Percentiles rank a stretch among this genome's conserved stretches.
Conservation (phyloP, 1,140 invertebrate genomes). For the Araneus ventricosus region DNA sequence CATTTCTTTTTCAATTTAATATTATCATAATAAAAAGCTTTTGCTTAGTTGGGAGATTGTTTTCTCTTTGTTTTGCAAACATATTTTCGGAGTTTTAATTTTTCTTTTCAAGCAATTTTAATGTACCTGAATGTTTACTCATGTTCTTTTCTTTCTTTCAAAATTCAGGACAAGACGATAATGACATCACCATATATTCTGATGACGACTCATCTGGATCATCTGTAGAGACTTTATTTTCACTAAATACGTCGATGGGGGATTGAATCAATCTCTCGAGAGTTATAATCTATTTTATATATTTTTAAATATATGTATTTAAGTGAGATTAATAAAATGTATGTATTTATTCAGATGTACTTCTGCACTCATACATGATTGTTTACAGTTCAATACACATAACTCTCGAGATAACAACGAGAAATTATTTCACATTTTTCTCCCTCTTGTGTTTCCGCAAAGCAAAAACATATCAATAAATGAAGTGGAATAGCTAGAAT, state of each 20-base stretch:
- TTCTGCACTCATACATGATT: neutral
- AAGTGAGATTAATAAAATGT: slow-evolving; percentile 32
- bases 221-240: slow-evolving; percentile 33
- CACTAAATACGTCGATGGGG: neutral
- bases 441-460: too few species aligned
- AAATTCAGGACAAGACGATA: neutral
- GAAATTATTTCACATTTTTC: too few species aligned
- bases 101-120: neutral
- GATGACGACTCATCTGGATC: neutral
- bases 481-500: too few species aligned
- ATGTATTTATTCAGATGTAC: neutral
- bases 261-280: neutral
- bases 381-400: too few species aligned
- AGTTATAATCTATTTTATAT: neutral
- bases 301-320: slow-evolving; percentile 25
- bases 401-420: too few species aligned
- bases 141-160: neutral
- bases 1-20: too few species aligned
- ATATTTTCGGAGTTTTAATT: neutral
- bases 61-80: too few species aligned
- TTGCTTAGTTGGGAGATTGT: too few species aligned
- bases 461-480: too few species aligned
- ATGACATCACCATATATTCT: neutral
- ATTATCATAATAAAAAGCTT: too few species aligned
- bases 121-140: neutral